A percentile compares a stretch with the other conserved stretches of the same genome.
phyloP scores from a whole-genome alignment of 2,888 invertebrate species.

The Venusia cambrica region DNA sequence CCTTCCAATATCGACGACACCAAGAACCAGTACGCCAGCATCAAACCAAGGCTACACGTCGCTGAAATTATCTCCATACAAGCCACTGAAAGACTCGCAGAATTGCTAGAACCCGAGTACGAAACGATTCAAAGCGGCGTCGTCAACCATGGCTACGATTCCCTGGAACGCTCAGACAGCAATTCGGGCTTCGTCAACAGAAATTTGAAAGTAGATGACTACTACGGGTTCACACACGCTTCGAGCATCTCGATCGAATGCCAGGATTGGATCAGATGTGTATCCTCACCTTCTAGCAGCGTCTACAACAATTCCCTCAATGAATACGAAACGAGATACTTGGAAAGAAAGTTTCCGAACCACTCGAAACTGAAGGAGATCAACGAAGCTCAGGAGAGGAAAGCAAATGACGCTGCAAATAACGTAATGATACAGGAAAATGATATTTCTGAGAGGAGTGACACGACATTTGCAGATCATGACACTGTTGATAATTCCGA shows the following conservation, averaged over 20 bases:
- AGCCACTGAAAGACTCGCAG: slow-evolving; percentile 64
- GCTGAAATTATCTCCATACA: slow-evolving; percentile 74
- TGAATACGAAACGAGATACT: slow-evolving; percentile 46
- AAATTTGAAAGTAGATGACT: slow-evolving; percentile 46
- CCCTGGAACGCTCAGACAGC: slow-evolving; percentile 49
- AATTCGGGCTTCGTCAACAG: slow-evolving; percentile 50
- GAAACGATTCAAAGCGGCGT: slow-evolving; percentile 61
- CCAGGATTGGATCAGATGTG: slow-evolving; percentile 61
- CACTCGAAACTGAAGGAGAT: slow-evolving; percentile 38
- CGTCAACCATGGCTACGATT: slow-evolving; percentile 57
- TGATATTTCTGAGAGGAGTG: slow-evolving; percentile 7
- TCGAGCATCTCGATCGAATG: slow-evolving; percentile 63
- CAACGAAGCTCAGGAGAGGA: slow-evolving; percentile 31
- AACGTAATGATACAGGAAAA: slow-evolving; percentile 10
- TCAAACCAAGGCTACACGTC: slow-evolving; percentile 59
- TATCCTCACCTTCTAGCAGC: slow-evolving; percentile 55
- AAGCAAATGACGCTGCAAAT: slow-evolving; percentile 10
- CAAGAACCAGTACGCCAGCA: slow-evolving; percentile 47
- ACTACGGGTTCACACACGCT: slow-evolving; percentile 59
- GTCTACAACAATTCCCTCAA: slow-evolving; percentile 57
- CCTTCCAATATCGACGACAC: slow-evolving; percentile 37
- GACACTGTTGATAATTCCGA: slow-evolving; percentile 18
- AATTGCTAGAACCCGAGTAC: slow-evolving; percentile 68
- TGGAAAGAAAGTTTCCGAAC: slow-evolving; percentile 44
- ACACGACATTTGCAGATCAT: slow-evolving; percentile 18